A percentile compares a stretch with the other conserved stretches of the same genome.
Evolutionary conservation across 1,140 invertebrate species (phyloP).

Genomic region (Condylostylus longicornis): DNA sequence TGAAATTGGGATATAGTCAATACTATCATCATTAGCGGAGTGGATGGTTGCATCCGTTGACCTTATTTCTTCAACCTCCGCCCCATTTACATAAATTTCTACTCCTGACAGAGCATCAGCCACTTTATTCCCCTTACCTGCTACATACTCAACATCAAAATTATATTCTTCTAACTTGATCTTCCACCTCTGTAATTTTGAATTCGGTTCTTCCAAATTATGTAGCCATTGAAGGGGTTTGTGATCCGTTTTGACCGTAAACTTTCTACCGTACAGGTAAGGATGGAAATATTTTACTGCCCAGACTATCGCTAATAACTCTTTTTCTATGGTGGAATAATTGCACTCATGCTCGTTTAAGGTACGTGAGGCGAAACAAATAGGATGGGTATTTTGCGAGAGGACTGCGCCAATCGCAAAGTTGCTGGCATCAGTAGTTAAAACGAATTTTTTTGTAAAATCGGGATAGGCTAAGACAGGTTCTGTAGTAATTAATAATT

Average conservation of each 20-base stretch:
- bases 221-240: slow-evolving; percentile 32
- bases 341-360: slow-evolving; percentile 13
- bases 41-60: no score
- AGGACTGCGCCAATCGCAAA: slow-evolving; percentile 24
- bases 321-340: slow-evolving; percentile 32
- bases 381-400: slow-evolving; percentile 20
- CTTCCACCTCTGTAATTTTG: slow-evolving; percentile 33
- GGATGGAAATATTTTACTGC: slow-evolving; percentile 32
- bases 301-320: slow-evolving; percentile 37
- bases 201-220: slow-evolving; percentile 31
- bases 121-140: slow-evolving; percentile 20
- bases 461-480: slow-evolving; percentile 28
- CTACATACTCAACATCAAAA: slow-evolving; percentile 26
- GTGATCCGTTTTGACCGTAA: slow-evolving; percentile 36
- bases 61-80: no score
- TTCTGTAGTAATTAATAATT: slow-evolving; percentile 13
- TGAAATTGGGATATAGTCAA: no score
- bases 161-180: slow-evolving; percentile 34
- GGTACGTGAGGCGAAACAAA: slow-evolving; percentile 21
- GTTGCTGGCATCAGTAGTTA: slow-evolving; percentile 30
- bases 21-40: no score
- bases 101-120: slow-evolving; percentile 22
- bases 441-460: slow-evolving; percentile 21
- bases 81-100: no score
- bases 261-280: slow-evolving; percentile 33